Evolutionary conservation across 2,888 invertebrate genomes (phyloP).

Genomic region (Drosophila melanocephala): DNA sequence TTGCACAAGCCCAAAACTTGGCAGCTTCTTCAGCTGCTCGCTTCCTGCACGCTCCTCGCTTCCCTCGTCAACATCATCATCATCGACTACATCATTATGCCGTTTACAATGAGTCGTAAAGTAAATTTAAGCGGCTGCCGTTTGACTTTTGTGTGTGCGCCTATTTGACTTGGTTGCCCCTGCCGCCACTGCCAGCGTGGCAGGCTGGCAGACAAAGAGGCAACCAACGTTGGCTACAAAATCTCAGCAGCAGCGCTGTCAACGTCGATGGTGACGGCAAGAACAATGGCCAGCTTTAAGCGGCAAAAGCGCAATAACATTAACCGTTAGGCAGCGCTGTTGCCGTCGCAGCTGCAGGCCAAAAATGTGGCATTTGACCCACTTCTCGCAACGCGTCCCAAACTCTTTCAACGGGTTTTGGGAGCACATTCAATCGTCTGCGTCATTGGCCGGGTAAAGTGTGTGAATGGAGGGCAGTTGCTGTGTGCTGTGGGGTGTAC

Average conservation of each 20-base stretch:
- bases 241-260: conserved; percentile 36
- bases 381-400: conserved; percentile 52
- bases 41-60: neutral
- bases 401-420: conserved; percentile 63
- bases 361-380: conserved; percentile 75
- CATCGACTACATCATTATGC: conserved; percentile 66
- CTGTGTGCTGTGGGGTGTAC: neutral
- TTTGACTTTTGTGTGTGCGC: conserved; percentile 67
- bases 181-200: neutral
- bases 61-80: neutral
- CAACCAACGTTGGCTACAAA: conserved; percentile 23
- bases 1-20: conserved; percentile 37
- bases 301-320: conserved; percentile 78
- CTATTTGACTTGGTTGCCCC: conserved; percentile 58
- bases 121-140: conserved; percentile 67
- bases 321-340: conserved; percentile 73
- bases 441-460: conserved; percentile 49
- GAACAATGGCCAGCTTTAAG: conserved; percentile 60
- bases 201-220: neutral
- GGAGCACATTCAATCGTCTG: conserved; percentile 71
- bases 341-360: conserved; percentile 55
- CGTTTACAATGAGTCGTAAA: conserved; percentile 78
- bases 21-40: conserved; percentile 22
- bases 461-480: neutral
- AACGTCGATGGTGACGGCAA: conserved; percentile 24